phyloP scores from a whole-genome alignment of 2,113 vertebrate genomes.

The Hypomesus transpacificus region DNA sequence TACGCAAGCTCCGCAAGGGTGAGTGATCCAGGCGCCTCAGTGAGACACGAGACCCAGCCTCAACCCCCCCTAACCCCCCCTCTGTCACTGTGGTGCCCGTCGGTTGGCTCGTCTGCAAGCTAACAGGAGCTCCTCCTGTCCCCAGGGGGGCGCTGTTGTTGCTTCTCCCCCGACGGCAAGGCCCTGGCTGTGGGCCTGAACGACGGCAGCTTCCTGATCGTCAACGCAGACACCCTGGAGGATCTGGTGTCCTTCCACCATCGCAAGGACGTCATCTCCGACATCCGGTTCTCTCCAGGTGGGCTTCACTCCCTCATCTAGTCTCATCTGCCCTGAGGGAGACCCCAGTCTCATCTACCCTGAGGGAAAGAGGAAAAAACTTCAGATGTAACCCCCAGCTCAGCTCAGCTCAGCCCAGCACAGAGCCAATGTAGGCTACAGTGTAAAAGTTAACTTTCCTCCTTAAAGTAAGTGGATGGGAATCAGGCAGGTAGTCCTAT shows the following conservation, averaged over 20 bases:
- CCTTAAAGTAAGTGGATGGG: not conserved
- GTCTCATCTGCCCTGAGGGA: not conserved
- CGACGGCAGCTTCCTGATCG: constrained; percentile 94
- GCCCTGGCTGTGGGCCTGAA: constrained; percentile 93
- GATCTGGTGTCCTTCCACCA: constrained; percentile 98
- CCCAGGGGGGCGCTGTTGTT: constrained; percentile 94
- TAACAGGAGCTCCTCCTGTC: not conserved
- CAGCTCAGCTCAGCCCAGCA: not conserved
- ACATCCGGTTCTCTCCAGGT: constrained; percentile 98
- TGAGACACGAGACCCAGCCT: too few relatives aligned
- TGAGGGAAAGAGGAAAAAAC: not conserved
- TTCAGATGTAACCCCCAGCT: not conserved
- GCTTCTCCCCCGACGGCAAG: constrained; percentile 97
- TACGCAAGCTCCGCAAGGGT: constrained; percentile 98
- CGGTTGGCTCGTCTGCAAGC: too few relatives aligned
- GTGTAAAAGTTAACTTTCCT: not conserved
- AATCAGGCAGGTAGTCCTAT: not conserved
- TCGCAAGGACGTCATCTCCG: constrained; percentile 95
- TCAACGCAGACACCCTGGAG: constrained; percentile 96
- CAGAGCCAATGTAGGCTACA: not conserved
- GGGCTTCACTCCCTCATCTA: constrained; percentile 37
- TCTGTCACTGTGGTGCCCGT: too few relatives aligned
- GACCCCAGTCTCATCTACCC: not conserved
- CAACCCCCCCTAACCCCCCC: too few relatives aligned
- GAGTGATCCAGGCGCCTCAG: constrained; percentile 18